Evolutionary conservation across 2,797 vertebrate species (phyloP).

Genomic region (Catharus ustulatus): DNA sequence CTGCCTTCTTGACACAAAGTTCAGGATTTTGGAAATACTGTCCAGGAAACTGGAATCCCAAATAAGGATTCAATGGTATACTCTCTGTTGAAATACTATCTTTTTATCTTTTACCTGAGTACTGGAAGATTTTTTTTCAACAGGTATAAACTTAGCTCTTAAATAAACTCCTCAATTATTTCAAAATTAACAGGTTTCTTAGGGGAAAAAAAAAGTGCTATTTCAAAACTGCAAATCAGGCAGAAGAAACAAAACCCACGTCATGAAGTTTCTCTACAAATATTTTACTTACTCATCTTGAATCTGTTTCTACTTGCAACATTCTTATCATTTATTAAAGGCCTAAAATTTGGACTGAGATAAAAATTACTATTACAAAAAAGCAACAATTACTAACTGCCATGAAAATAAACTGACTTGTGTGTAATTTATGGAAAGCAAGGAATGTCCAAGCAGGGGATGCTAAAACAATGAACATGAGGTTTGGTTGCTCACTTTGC

Average conservation of each 20-base stretch:
- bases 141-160: not conserved
- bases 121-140: not conserved
- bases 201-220: not conserved
- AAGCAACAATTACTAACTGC: not conserved
- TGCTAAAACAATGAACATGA: slow-evolving; percentile 8
- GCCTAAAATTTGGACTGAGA: not conserved
- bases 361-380: slow-evolving; percentile 29
- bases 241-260: not conserved
- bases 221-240: not conserved
- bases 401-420: slow-evolving; percentile 17
- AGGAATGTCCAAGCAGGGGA: not conserved
- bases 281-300: not conserved
- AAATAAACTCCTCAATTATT: not conserved
- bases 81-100: not conserved
- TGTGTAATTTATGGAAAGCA: slow-evolving; percentile 42
- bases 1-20: not conserved
- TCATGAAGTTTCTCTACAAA: not conserved
- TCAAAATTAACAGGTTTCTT: not conserved
- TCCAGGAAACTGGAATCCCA: not conserved
- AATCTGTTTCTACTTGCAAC: slow-evolving; percentile 22
- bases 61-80: not conserved
- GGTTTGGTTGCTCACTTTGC: not conserved
- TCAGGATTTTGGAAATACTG: not conserved
- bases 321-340: slow-evolving; percentile 3
- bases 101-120: not conserved